Evolutionary conservation across 2,797 vertebrate species (phyloP).

Genomic region (Sciurus vulgaris): DNA sequence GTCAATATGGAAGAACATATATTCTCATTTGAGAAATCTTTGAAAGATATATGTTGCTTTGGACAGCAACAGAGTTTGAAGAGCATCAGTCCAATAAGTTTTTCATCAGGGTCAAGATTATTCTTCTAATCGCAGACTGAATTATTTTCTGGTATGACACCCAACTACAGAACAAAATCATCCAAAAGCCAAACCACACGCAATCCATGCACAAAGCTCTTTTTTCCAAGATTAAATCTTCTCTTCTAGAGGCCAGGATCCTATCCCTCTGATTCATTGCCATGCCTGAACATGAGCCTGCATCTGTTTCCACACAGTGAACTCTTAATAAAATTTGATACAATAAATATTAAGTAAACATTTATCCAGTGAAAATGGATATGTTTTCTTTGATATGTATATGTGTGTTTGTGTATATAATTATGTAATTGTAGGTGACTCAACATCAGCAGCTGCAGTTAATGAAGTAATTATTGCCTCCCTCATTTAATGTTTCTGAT

Average conservation of each 20-base stretch:
- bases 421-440: slow-evolving; percentile 22
- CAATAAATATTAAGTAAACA: slow-evolving; percentile 30
- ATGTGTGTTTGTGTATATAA: no score
- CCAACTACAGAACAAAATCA: not conserved
- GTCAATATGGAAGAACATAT: not conserved
- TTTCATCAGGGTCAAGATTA: not conserved
- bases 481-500: slow-evolving; percentile 26
- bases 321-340: not conserved
- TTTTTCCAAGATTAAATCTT: not conserved
- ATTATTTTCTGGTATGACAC: not conserved
- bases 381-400: not conserved
- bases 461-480: slow-evolving; percentile 70
- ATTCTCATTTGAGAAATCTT: not conserved
- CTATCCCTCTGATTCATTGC: not conserved
- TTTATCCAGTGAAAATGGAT: not conserved
- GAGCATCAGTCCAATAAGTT: not conserved
- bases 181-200: not conserved
- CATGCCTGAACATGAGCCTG: not conserved
- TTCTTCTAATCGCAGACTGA: not conserved
- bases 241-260: not conserved
- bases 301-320: not conserved
- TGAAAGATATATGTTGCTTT: not conserved
- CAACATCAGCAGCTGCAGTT: slow-evolving; percentile 68
- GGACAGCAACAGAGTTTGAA: slow-evolving; percentile 2
- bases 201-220: not conserved